Conservation (phyloP, 2,797 vertebrate species). For the Cottoperca gobio region DNA sequence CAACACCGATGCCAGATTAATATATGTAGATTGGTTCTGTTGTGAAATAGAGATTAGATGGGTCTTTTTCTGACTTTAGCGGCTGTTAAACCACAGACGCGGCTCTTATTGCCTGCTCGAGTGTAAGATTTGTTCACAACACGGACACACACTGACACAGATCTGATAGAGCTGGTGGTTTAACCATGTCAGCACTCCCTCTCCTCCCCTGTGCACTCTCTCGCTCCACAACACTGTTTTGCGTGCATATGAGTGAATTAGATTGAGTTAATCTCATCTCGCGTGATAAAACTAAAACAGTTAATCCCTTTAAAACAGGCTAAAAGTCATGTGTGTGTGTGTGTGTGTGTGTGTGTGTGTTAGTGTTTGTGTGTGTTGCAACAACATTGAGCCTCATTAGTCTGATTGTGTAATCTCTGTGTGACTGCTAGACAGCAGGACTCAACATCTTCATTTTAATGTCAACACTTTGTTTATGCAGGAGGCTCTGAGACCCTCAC, state of each 20-base stretch:
- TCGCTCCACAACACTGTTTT: too few relatives aligned
- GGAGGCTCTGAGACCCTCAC: not conserved
- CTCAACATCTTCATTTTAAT: not conserved
- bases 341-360: not conserved
- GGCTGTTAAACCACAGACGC: constrained; percentile 21
- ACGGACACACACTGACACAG: constrained; percentile 4
- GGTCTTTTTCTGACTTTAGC: constrained; percentile 17
- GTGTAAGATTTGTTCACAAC: not conserved
- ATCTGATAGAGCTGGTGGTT: not conserved
- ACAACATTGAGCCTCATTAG: too few relatives aligned
- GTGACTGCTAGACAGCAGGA: not conserved
- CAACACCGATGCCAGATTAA: constrained; percentile 30
- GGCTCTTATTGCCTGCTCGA: constrained; percentile 37
- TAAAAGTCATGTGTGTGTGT: constrained; percentile 35
- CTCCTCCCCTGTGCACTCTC: not conserved
- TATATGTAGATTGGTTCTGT: constrained; percentile 19
- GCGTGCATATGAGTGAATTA: constrained; percentile 29
- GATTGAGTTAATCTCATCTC: constrained; percentile 62
- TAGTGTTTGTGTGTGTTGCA: constrained; percentile 1
- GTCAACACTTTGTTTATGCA: constrained; percentile 2
- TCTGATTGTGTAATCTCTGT: not conserved
- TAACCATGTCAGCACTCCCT: not conserved
- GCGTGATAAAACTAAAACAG: constrained; percentile 56
- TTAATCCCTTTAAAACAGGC: constrained; percentile 48
- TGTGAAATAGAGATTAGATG: constrained; percentile 43